Evolutionary conservation across 2,113 vertebrate genomes (phyloP).

Genomic region (Myotis davidii): DNA sequence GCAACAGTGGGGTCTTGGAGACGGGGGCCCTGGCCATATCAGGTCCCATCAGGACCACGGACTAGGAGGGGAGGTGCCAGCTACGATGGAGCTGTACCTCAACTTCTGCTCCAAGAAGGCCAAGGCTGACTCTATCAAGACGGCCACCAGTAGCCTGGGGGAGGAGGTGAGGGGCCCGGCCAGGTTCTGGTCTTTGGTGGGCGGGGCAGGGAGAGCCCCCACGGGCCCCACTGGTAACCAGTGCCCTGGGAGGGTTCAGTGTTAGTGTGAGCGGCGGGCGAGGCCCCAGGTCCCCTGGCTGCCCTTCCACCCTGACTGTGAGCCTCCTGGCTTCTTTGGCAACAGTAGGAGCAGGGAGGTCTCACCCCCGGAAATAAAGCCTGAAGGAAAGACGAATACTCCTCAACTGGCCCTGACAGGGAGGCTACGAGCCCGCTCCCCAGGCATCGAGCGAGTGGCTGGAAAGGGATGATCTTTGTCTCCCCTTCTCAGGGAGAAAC

Average conservation of each 20-base stretch:
- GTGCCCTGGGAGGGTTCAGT: fast-evolving
- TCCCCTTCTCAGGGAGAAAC: conserved; percentile 3
- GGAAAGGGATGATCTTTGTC: not conserved
- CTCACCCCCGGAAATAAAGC: not conserved
- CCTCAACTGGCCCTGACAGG: no score
- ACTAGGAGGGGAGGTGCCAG: not conserved
- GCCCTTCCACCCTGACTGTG: not conserved
- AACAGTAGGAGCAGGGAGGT: not conserved
- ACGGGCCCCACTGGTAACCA: fast-evolving
- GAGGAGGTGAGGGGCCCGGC: conserved; percentile 19
- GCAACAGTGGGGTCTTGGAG: not conserved
- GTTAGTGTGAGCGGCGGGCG: not conserved
- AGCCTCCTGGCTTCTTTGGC: no score
- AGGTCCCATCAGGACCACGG: not conserved
- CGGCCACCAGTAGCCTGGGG: not conserved
- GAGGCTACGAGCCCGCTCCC: no score
- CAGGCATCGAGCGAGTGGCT: not conserved
- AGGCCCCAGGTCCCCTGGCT: fast-evolving
- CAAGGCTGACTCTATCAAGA: not conserved
- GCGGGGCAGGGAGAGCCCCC: fast-evolving
- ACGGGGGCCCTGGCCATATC: not conserved
- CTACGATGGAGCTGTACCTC: conserved; percentile 70
- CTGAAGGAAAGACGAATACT: no score
- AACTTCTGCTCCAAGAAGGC: conserved; percentile 68
- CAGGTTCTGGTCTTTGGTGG: fast-evolving